phyloP scores from a whole-genome alignment of 2,888 invertebrate species.

The Dolichopus griseipennis region DNA sequence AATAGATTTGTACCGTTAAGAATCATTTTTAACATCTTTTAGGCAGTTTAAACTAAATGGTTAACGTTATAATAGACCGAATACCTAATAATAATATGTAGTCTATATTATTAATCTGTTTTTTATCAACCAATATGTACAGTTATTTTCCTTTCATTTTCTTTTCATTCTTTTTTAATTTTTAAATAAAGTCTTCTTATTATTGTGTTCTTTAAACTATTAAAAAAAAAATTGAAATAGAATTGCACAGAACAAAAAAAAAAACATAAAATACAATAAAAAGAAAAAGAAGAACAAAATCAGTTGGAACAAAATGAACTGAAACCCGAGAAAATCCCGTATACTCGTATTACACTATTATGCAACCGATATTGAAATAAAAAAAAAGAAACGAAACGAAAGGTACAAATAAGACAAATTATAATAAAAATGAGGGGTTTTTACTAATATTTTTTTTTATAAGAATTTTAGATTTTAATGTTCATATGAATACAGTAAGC shows the following conservation, averaged over 20 bases:
- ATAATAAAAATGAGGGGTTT: background rate
- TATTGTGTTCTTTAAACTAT: background rate
- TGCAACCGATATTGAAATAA: conserved; percentile 6
- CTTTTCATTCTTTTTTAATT: background rate
- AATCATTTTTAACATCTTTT: no score
- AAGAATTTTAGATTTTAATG: no score
- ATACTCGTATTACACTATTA: background rate
- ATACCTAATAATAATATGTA: no score
- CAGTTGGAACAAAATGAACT: background rate
- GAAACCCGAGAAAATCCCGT: conserved; percentile 1
- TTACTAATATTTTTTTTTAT: no score
- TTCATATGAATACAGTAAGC: no score
- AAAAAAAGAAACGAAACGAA: background rate
- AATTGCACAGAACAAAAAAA: background rate
- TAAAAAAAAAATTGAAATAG: no score
- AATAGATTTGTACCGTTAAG: no score
- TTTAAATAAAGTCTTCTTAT: background rate
- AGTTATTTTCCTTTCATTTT: background rate
- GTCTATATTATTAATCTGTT: no score
- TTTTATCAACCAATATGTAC: background rate
- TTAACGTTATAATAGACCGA: no score
- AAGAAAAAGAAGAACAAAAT: background rate
- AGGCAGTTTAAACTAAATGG: no score
- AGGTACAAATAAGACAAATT: background rate
- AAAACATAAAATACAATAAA: background rate